These are phyloP conservation scores for Callosobruchus maculatus DNA, from an alignment of 2,888 invertebrate species.

Conservation along the genomic window DNA sequence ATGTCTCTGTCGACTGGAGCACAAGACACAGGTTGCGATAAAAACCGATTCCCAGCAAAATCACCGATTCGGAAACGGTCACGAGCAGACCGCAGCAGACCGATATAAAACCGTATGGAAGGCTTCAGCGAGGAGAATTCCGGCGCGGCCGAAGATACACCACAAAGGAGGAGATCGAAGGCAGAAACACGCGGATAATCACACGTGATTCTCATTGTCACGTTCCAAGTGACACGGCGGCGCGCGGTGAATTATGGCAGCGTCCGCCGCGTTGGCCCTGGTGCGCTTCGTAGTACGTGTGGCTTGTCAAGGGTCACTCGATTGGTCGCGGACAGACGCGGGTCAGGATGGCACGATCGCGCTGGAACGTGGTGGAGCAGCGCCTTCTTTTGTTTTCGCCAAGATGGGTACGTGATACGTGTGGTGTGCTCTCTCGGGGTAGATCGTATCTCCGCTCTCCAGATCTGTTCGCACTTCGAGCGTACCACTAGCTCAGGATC, in stretches of 20 bases:
- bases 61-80: neutral
- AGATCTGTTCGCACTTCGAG: neutral
- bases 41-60: neutral
- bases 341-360: conserved; percentile 41
- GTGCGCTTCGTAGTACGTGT: conserved; percentile 41
- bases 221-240: conserved; percentile 44
- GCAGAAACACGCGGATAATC: conserved; percentile 29
- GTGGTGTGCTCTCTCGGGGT: neutral
- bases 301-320: conserved; percentile 46
- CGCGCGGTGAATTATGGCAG: conserved; percentile 41
- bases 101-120: neutral
- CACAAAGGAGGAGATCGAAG: conserved; percentile 5
- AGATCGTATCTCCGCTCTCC: neutral
- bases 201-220: conserved; percentile 44
- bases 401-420: neutral
- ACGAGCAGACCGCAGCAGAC: neutral
- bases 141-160: neutral
- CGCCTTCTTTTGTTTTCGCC: conserved; percentile 25
- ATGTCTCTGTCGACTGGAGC: neutral
- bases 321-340: conserved; percentile 43
- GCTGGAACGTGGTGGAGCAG: conserved; percentile 31
- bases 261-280: conserved; percentile 26
- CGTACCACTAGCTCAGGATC: too few species aligned
- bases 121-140: neutral
- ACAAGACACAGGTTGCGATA: neutral